These are phyloP conservation scores for Stratiomys singularior DNA, from an alignment of 2,888 invertebrate genomes.

Conservation along the genomic window DNA sequence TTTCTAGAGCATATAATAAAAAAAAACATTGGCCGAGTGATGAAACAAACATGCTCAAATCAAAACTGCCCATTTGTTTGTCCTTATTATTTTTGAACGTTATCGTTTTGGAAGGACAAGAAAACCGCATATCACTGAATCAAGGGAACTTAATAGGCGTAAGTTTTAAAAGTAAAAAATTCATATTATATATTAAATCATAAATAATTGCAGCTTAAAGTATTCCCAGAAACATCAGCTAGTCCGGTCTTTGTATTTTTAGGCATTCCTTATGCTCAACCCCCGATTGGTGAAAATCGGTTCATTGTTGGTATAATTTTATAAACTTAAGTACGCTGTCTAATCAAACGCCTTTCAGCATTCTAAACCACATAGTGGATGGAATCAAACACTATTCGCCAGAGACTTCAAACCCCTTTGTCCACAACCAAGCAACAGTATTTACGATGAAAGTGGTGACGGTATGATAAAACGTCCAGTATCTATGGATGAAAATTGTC, in stretches of 20 bases:
- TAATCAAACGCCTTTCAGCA: slow-evolving; percentile 65
- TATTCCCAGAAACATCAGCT: slow-evolving; percentile 72
- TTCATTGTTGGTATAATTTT: slow-evolving; percentile 77
- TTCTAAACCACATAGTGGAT: slow-evolving; percentile 75
- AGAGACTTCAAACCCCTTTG: slow-evolving; percentile 77
- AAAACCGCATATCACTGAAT: slow-evolving; percentile 68
- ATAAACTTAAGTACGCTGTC: no score
- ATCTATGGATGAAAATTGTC: slow-evolving; percentile 77
- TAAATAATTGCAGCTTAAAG: slow-evolving; percentile 69
- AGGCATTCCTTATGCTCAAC: slow-evolving; percentile 84
- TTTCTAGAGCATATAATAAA: no score
- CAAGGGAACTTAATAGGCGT: slow-evolving; percentile 73
- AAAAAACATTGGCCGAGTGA: no score
- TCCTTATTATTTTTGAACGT: neutral
- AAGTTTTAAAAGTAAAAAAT: slow-evolving; percentile 58
- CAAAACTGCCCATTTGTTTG: neutral
- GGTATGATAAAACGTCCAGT: slow-evolving; percentile 54
- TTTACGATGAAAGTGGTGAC: slow-evolving; percentile 62
- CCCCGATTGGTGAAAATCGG: slow-evolving; percentile 78
- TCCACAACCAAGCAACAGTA: slow-evolving; percentile 68
- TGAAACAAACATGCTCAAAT: neutral
- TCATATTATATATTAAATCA: neutral
- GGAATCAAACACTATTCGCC: slow-evolving; percentile 75
- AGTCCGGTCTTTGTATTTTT: slow-evolving; percentile 75
- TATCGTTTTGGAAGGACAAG: slow-evolving; percentile 59